Base-by-base conservation (phyloP, 2,888 invertebrate species). In the Pyrgus malvae region DNA sequence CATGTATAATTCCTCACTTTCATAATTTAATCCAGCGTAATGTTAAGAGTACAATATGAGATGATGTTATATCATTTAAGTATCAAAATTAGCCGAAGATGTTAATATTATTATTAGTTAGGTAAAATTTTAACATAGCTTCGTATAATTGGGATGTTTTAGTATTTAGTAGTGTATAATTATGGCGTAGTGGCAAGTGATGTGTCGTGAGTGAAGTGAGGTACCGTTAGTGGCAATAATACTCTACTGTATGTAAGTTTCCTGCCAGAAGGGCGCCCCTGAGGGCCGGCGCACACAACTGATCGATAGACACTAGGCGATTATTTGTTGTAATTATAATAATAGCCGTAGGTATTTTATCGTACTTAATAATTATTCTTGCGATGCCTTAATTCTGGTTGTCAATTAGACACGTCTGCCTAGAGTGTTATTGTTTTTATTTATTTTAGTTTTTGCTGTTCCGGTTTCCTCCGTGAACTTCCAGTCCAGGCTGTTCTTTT, bases 381-480 rank as follows among this genome's bases (percentile, higher is more conserved):
- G 88, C 88, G 89, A 91, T 91, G 91, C 91, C 91, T 91, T 91
- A 90, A 90, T 89, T 91, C 90, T 89, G 91, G 91, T 91, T 91
- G 91, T 91, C 91, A 90, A 90, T 91, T 91, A 90, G 90, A 91
- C 90, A 89, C 76, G 83, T 88, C 87, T 90, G 89, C 86, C 86
- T 90, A 89, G 85, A 84, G 83, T 89, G 87, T 90, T 90, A 88
- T 88, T 88, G 83, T 90, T 87, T 87, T 87, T 80, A 83, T 87
- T 89, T 86, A 81, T 80, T 87, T 81, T 79, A 76, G 69, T 80
- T 80, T 81, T 90, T 83, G 85, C 88, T 86, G 90, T 91, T 91
- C 89, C 89, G 90, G 90, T 78, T 86, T 87, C 78, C 86, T 79
- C 90, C 89, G 90, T 80, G 90, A 89, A 91, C 90, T 89, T 88